A percentile compares a stretch with the other conserved stretches of the same genome.
phyloP scores from a whole-genome alignment of 1,140 invertebrate genomes.

The Armadillidium nasatum region DNA sequence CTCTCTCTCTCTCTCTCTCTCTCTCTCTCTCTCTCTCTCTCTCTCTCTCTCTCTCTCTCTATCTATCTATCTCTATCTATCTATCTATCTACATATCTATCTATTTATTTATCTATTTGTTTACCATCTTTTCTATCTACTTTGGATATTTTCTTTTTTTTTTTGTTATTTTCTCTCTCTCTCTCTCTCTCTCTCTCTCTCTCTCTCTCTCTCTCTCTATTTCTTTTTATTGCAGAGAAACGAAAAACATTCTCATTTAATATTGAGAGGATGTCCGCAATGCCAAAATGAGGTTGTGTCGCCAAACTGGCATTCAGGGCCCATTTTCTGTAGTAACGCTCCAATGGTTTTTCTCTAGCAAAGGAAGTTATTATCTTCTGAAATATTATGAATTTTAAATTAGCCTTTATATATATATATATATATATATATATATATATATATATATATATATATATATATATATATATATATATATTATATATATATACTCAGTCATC shows the following conservation, averaged over 20 bases:
- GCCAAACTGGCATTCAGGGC: background rate
- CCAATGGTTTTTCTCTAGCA: too few species aligned
- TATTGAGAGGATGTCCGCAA: conserved; percentile 3
- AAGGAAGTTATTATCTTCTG: too few species aligned
- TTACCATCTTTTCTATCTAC: background rate
- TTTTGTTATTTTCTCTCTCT: background rate
- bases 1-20: conserved; percentile 8
- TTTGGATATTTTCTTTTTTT: background rate
- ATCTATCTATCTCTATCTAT: background rate
- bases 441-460: too few species aligned
- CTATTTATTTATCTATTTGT: background rate
- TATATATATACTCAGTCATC: too few species aligned
- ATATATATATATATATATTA: too few species aligned
- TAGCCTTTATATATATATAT: too few species aligned
- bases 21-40: conserved; percentile 8
- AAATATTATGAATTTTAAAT: too few species aligned
- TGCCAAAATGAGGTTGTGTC: conserved; percentile 4
- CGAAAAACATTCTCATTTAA: background rate
- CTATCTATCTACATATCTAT: background rate
- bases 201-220: background rate
- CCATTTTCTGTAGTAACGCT: background rate
- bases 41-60: background rate
- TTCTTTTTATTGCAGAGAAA: background rate
- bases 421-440: too few species aligned
- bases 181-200: background rate